Conservation (phyloP, 2,113 vertebrate genomes). For the Bubalus kerabau region DNA sequence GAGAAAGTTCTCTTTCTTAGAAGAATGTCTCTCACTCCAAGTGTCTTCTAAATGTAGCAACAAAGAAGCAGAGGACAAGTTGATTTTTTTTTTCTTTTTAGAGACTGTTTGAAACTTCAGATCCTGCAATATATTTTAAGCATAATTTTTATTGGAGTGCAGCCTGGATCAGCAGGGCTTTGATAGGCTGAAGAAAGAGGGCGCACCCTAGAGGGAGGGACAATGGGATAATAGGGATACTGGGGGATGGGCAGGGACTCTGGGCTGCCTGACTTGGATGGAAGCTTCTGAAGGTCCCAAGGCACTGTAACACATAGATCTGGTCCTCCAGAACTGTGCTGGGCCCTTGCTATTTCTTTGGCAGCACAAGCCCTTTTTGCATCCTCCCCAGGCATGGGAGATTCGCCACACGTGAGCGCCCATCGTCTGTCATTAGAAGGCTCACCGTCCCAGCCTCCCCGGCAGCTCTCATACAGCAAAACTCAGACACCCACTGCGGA, state of each 20-base stretch:
- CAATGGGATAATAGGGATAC: not conserved
- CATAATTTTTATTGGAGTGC: not conserved
- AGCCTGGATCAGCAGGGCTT: not conserved
- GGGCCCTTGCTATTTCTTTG: not conserved
- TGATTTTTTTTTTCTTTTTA: too few species aligned
- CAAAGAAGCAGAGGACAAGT: not conserved
- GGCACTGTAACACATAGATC: accelerated
- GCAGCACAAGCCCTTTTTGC: not conserved
- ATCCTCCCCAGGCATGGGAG: not conserved
- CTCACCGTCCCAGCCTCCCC: not conserved
- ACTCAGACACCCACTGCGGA: accelerated
- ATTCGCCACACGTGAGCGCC: accelerated
- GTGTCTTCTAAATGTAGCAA: not conserved
- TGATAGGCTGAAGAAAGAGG: not conserved
- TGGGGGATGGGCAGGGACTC: not conserved
- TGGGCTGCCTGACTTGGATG: not conserved
- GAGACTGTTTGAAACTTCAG: not conserved
- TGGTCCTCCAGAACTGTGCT: not conserved
- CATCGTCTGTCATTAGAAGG: not conserved
- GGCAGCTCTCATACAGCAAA: not conserved
- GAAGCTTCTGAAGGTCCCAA: not conserved
- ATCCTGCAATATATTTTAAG: not conserved
- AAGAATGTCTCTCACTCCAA: not conserved
- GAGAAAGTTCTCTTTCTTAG: not conserved
- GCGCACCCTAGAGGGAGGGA: not conserved